Percentiles rank a stretch among this genome's conserved stretches.
These are phyloP conservation scores for Achatina immaculata DNA, from an alignment of 1,140 invertebrate genomes.

Conservation along the genomic window DNA sequence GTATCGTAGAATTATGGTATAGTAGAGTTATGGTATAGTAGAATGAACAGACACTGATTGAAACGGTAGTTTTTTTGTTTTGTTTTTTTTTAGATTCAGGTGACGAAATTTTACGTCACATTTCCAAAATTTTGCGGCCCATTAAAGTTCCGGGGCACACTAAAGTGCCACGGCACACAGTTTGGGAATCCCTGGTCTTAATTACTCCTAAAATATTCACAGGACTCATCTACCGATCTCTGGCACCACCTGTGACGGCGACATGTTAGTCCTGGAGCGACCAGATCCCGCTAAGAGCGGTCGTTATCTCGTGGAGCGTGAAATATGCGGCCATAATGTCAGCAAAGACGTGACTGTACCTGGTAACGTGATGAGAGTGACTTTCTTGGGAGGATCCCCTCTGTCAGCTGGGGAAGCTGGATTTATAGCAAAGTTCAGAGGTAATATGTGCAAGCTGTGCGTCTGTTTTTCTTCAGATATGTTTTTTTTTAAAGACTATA, in stretches of 20 bases:
- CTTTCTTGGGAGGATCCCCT: neutral
- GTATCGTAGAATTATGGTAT: too few relatives aligned
- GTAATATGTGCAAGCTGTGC: neutral
- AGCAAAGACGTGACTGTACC: neutral
- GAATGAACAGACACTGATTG: too few relatives aligned
- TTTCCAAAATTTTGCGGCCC: too few relatives aligned
- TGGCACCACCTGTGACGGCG: neutral
- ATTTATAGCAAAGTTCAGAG: constrained; percentile 28
- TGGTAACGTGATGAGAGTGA: constrained; percentile 13
- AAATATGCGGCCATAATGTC: constrained; percentile 31
- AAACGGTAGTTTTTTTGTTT: too few relatives aligned
- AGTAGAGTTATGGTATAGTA: too few relatives aligned
- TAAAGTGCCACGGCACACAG: too few relatives aligned
- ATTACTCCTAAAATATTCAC: too few relatives aligned
- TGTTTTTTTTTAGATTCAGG: too few relatives aligned
- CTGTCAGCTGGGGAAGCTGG: neutral
- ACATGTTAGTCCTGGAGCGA: constrained; percentile 18
- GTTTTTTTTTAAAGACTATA: neutral
- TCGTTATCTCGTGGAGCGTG: constrained; percentile 21
- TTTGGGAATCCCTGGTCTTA: too few relatives aligned
- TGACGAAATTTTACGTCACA: too few relatives aligned
- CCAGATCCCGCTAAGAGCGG: neutral
- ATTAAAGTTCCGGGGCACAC: too few relatives aligned
- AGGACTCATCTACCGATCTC: constrained; percentile 11
- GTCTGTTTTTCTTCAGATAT: neutral